These are phyloP conservation scores for Megamerina dolium DNA, from an alignment of 2,888 invertebrate genomes.

Conservation along the genomic window DNA sequence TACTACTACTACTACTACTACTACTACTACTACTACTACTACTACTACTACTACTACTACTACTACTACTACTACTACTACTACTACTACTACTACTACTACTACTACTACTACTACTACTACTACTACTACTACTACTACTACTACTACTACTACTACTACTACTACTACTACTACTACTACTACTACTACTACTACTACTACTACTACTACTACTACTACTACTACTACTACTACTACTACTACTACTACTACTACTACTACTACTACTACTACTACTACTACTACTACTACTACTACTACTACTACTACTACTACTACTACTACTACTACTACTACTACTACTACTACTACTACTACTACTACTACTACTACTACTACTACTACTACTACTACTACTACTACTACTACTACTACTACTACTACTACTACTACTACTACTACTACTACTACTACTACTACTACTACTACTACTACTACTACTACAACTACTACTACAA, in stretches of 20 bases:
- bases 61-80: background rate
- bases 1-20: constrained; percentile 1
- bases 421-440: background rate
- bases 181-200: constrained; percentile 1
- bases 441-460: background rate
- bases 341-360: background rate
- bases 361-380: background rate
- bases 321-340: background rate
- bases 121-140: constrained; percentile 1
- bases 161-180: background rate
- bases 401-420: background rate
- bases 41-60: constrained; percentile 1
- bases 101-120: constrained; percentile 1
- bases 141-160: constrained; percentile 1
- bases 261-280: background rate
- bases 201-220: constrained; percentile 1
- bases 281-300: background rate
- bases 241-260: background rate
- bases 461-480: background rate
- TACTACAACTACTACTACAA: background rate
- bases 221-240: constrained; percentile 1
- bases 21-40: constrained; percentile 1
- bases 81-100: constrained; percentile 1
- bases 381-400: background rate
- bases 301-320: background rate